Conservation (phyloP, 2,797 vertebrate genomes). For the Esox masquinongy region DNA sequence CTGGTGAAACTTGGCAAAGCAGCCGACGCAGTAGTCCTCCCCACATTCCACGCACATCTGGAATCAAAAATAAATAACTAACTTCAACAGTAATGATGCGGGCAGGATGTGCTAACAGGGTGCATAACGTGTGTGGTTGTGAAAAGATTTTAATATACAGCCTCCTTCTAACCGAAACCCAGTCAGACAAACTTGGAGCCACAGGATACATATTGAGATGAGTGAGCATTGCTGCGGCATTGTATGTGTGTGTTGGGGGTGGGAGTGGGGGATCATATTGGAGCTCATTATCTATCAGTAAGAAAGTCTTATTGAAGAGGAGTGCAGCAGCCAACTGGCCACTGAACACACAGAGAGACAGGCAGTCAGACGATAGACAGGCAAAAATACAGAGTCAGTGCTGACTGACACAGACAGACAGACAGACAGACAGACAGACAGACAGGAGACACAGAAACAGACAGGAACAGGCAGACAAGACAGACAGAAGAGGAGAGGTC, state of each 20-base stretch:
- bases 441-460: too few relatives aligned
- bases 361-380: not conserved
- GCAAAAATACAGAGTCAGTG: too few relatives aligned
- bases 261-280: conserved; percentile 57
- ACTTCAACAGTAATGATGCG: not conserved
- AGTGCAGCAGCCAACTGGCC: conserved; percentile 53
- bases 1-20: conserved; percentile 84
- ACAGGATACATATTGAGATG: conserved; percentile 57
- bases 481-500: not conserved
- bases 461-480: not conserved
- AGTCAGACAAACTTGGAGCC: conserved; percentile 50
- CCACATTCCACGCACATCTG: conserved; percentile 82
- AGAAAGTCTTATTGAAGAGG: conserved; percentile 49
- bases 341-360: not conserved
- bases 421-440: too few relatives aligned
- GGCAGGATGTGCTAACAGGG: conserved; percentile 17
- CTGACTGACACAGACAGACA: too few relatives aligned
- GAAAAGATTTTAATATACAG: conserved; percentile 28
- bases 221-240: conserved; percentile 19
- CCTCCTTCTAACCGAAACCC: conserved; percentile 32
- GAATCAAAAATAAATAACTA: conserved; percentile 39
- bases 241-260: not conserved
- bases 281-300: conserved; percentile 71
- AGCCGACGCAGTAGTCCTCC: conserved; percentile 81
- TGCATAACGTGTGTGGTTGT: conserved; percentile 30